These are phyloP conservation scores for Arctocebus calabarensis DNA, from an alignment of 2,797 vertebrate species.

Conservation along the genomic window DNA sequence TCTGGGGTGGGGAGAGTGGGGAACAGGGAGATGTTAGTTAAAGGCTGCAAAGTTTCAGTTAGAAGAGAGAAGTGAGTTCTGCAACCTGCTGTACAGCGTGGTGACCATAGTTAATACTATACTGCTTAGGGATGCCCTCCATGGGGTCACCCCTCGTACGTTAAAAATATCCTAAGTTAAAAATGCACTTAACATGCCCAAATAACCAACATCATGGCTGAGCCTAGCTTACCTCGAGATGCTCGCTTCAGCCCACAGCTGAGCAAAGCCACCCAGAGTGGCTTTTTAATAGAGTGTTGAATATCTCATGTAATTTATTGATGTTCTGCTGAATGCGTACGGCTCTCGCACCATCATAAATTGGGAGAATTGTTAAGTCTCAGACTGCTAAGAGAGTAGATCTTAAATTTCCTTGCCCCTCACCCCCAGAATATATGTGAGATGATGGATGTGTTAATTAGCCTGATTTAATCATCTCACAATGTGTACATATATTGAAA, in stretches of 20 bases:
- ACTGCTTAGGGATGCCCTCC: not conserved
- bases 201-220: not conserved
- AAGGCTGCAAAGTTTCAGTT: not conserved
- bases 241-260: not conserved
- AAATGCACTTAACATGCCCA: not conserved
- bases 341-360: not conserved
- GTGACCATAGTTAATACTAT: not conserved
- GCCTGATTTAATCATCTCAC: not conserved
- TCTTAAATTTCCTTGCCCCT: not conserved
- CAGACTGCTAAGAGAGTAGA: not conserved
- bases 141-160: not conserved
- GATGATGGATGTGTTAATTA: not conserved
- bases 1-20: too few species aligned
- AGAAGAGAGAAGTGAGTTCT: not conserved
- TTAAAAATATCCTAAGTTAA: accelerated
- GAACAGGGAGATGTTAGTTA: not conserved
- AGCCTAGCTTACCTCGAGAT: not conserved
- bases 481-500: not conserved
- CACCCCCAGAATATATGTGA: not conserved
- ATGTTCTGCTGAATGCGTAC: not conserved
- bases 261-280: not conserved
- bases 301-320: not conserved
- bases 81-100: not conserved
- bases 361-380: not conserved
- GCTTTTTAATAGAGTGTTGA: not conserved